These are phyloP conservation scores for Heliocidaris erythrogramma DNA, from an alignment of 35 echinoderm and acorn worm genomes.

Conservation along the genomic window DNA sequence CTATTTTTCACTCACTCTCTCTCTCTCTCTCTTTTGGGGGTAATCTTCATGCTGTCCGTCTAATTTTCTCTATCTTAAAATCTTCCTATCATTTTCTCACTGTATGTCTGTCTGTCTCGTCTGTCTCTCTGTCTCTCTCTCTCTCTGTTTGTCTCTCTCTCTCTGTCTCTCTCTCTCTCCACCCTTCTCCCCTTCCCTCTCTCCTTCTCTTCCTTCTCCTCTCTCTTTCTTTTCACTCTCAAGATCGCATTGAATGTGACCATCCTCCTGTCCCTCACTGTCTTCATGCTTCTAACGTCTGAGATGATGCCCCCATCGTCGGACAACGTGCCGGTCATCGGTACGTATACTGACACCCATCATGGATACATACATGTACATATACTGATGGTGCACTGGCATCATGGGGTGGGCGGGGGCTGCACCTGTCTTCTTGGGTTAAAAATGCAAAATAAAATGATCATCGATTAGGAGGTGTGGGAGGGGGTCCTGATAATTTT, in stretches of 20 bases:
- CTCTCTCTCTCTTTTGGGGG: too few relatives aligned
- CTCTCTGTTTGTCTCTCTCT: neutral
- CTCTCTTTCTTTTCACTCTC: neutral
- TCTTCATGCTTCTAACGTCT: slow-evolving; percentile 84
- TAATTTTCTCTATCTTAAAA: too few relatives aligned
- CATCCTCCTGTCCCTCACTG: slow-evolving; percentile 80
- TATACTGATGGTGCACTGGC: too few relatives aligned
- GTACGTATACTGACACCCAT: slow-evolving; percentile 51
- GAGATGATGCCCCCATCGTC: slow-evolving; percentile 93
- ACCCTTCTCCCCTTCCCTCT: neutral
- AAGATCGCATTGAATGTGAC: slow-evolving; percentile 85
- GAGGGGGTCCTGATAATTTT: too few relatives aligned
- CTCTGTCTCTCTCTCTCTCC: neutral
- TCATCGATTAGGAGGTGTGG: too few relatives aligned
- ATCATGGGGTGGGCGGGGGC: too few relatives aligned
- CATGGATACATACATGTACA: too few relatives aligned
- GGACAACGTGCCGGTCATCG: slow-evolving; percentile 80
- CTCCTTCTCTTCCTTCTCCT: too few relatives aligned
- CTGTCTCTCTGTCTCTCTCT: neutral
- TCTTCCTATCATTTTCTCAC: neutral
- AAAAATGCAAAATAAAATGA: too few relatives aligned
- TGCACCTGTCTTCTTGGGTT: too few relatives aligned
- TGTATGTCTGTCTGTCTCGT: neutral
- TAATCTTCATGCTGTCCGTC: too few relatives aligned
- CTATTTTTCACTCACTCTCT: too few relatives aligned